Evolutionary conservation across 2,797 vertebrate species (phyloP).

Genomic region (Sebastes alutus): DNA sequence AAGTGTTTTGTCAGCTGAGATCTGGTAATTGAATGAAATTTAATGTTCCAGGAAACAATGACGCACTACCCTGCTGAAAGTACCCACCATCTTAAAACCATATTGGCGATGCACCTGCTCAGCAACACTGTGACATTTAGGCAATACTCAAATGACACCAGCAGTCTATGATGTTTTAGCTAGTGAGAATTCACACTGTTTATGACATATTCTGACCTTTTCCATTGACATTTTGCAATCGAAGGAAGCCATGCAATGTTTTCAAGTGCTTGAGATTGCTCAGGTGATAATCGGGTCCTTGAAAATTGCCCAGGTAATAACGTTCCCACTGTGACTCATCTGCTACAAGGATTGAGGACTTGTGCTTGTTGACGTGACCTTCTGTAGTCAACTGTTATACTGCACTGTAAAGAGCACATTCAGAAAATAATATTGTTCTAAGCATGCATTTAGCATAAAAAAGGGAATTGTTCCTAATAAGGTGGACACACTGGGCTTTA

Average conservation of each 20-base stretch:
- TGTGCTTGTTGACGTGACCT: neutral
- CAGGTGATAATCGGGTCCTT: neutral
- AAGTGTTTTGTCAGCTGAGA: slow-evolving; percentile 14
- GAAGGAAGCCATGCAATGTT: neutral
- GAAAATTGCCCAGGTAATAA: slow-evolving; percentile 13
- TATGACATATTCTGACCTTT: slow-evolving; percentile 55
- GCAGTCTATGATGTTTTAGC: slow-evolving; percentile 33
- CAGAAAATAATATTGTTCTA: neutral
- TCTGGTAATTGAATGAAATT: slow-evolving; percentile 2
- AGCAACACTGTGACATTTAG: slow-evolving; percentile 42
- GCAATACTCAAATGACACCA: slow-evolving; percentile 43
- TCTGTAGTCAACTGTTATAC: neutral
- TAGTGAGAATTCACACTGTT: slow-evolving; percentile 19
- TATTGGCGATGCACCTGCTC: slow-evolving; percentile 33
- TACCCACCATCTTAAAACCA: neutral
- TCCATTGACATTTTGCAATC: slow-evolving; percentile 31
- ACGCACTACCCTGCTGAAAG: neutral
- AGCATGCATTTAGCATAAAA: neutral
- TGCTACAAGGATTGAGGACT: neutral
- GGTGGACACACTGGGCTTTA: neutral
- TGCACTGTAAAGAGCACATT: slow-evolving; percentile 1
- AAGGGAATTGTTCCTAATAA: neutral
- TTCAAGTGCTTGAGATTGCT: slow-evolving; percentile 18
- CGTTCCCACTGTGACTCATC: neutral
- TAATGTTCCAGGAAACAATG: slow-evolving; percentile 8